Conservation (phyloP, 2,113 vertebrate genomes). For the Scolopax mira region DNA sequence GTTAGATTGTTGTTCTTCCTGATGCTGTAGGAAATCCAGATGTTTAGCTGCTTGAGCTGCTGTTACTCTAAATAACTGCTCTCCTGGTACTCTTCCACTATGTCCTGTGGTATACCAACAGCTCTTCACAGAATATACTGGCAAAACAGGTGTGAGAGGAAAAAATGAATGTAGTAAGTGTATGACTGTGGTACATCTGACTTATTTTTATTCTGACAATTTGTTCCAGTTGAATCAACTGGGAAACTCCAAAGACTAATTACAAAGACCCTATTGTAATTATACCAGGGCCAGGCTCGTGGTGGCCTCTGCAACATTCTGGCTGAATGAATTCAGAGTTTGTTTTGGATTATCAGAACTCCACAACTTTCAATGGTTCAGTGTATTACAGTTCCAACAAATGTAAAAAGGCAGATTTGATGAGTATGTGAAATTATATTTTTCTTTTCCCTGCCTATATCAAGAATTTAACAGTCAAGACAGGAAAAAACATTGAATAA, state of each 20-base stretch:
- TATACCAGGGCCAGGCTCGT: background rate
- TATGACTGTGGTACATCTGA: background rate
- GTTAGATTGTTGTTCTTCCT: background rate
- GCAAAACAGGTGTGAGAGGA: background rate
- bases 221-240: background rate
- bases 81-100: background rate
- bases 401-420: background rate
- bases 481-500: background rate
- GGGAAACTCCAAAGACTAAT: background rate
- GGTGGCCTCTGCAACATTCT: background rate
- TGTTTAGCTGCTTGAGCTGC: background rate
- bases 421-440: background rate
- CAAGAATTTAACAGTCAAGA: background rate
- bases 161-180: background rate
- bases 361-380: background rate
- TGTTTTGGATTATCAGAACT: conserved; percentile 25
- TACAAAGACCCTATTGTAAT: conserved; percentile 1
- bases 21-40: background rate
- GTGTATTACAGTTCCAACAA: background rate
- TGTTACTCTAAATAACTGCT: background rate
- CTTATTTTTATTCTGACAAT: background rate
- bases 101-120: background rate
- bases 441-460: background rate
- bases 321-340: conserved; percentile 10
- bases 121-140: background rate